Conservation (phyloP, 2,888 invertebrate genomes). For the Crocallis elinguaria region DNA sequence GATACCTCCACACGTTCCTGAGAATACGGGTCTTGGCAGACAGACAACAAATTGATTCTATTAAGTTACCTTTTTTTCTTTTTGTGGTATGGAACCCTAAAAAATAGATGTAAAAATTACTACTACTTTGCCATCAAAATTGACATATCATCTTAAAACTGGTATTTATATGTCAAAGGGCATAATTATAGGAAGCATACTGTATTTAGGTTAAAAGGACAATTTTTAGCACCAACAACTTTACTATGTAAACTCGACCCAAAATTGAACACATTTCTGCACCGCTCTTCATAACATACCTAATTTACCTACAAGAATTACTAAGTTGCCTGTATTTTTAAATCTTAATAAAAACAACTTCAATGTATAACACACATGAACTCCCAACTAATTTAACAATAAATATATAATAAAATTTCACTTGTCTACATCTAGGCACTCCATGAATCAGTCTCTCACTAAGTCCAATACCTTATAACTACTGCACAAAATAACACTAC, state of each 20-base stretch:
- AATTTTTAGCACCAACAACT: conserved; percentile 36
- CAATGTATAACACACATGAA: conserved; percentile 14
- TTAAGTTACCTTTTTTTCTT: too few species aligned
- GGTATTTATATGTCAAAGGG: not conserved
- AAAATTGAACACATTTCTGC: conserved; percentile 39
- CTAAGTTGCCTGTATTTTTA: conserved; percentile 16
- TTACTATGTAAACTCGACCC: conserved; percentile 35
- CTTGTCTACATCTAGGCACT: conserved; percentile 33
- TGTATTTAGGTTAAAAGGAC: conserved; percentile 7
- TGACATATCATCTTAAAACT: not conserved
- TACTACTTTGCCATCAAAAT: not conserved
- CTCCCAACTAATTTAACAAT: conserved; percentile 26
- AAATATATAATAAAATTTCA: conserved; percentile 31
- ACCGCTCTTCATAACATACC: conserved; percentile 20
- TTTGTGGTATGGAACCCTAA: not conserved
- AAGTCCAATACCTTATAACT: conserved; percentile 28
- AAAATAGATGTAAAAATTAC: not conserved
- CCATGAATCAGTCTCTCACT: conserved; percentile 36
- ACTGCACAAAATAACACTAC: conserved; percentile 20
- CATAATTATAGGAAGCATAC: conserved; percentile 5
- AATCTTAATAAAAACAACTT: conserved; percentile 9
- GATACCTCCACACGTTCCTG: too few species aligned
- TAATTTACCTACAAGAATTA: conserved; percentile 14
- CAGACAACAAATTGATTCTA: too few species aligned
- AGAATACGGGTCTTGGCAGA: too few species aligned